Conservation (phyloP, 2,113 vertebrate genomes). For the Elephas maximus region DNA sequence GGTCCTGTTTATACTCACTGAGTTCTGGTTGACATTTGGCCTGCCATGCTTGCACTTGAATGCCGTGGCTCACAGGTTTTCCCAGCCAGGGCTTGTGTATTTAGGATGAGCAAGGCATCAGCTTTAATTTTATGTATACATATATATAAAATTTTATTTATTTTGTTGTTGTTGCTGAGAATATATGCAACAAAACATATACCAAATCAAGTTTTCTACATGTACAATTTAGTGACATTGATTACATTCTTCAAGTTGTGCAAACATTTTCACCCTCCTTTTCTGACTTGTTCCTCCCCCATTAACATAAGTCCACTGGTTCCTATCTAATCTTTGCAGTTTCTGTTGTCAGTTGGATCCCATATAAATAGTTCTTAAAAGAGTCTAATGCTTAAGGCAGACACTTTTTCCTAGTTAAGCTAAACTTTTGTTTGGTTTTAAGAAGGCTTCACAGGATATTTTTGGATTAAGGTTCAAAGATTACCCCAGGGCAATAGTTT, state of each 20-base stretch:
- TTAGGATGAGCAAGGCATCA: rapidly evolving
- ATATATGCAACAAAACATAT: too few relatives aligned
- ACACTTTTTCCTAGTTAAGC: background rate
- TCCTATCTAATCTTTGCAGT: background rate
- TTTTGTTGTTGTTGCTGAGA: too few relatives aligned
- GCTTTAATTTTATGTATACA: too few relatives aligned
- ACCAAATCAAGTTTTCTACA: too few relatives aligned
- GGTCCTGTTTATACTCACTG: background rate
- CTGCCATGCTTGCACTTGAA: background rate
- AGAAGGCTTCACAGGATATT: background rate
- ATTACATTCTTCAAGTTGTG: background rate
- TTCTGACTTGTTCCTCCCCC: background rate
- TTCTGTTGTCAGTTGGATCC: background rate
- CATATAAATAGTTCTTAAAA: background rate
- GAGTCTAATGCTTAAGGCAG: background rate
- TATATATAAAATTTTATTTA: too few relatives aligned
- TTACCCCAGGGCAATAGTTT: background rate
- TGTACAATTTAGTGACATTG: background rate
- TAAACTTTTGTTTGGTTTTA: background rate
- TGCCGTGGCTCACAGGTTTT: background rate
- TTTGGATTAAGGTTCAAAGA: background rate
- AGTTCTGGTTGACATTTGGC: background rate
- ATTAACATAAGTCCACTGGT: background rate
- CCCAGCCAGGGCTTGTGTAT: background rate
- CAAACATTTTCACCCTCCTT: background rate